Base-by-base conservation (phyloP, 2,888 invertebrate genomes). In the Drosophila subquinaria region DNA sequence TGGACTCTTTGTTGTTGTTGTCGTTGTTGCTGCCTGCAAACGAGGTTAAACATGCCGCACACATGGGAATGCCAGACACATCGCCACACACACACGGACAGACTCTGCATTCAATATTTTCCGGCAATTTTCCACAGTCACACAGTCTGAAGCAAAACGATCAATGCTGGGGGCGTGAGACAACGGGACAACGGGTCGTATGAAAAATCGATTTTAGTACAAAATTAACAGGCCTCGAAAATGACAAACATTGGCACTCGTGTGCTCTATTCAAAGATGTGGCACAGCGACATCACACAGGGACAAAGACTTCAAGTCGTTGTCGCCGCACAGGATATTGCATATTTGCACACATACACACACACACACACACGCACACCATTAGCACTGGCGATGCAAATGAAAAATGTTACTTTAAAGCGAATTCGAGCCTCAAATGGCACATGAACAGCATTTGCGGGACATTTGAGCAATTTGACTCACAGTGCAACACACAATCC, bases 161-260 rank as follows among this genome's bases (percentile, higher is more conserved):
- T 68, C 81, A 76, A 47, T 69, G 74, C 57, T 64, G n/a, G 47
- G 23, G 50, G 57, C 48, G 42, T 13, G 57, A 11, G 43, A 5
- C 27, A 27, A 27, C 0, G 50, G 15, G 51, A 20, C 61, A 43
- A 35, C 23, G 8, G 23, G 50, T 11, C 47, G 69, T 66, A 66
- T 85, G 79, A 76, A 81, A 89, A 87, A 87, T 87, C 86, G 86
- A 87, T 87, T 89, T 82, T 82, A 76, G 88, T 88, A 82, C 78
- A 86, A 87, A 89, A 87, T 89, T 89, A 87, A 87, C 90, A 85
- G 79, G 88, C 90, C 90, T 82, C 81, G 76, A 85, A 88, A 88
- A 89, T 87, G 86, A 87, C 86, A 89, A 87, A 87, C 79, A 89
- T 79, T 89, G 89, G 66, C 84, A 81, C 55, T 77, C 79, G 77